Base-by-base conservation (phyloP, 92 coral and sea anemone species). In the Epizoanthus stellaris region DNA sequence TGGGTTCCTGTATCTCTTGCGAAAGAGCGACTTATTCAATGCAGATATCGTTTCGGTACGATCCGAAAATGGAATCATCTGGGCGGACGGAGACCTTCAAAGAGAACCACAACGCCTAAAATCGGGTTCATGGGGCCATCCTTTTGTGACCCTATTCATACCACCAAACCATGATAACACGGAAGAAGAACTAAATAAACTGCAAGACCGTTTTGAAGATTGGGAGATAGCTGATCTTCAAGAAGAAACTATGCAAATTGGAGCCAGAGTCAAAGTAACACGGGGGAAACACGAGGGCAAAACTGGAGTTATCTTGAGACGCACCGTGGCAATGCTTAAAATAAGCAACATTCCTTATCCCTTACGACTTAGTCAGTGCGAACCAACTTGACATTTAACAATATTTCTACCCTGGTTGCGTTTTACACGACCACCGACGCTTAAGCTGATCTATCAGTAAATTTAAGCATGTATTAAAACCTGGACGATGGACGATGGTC, bases 311-410 rank as follows among this genome's bases (percentile, higher is more conserved):
- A 67, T 67, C 19, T 25, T 7, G 1, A 3, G 6, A 34, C 71
- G 71, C 71, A 67, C 71, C 5, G 71, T 9, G 1, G 71, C 71
- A 67, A 20, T 17, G 71, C 43, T 67, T 40, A 67, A 34, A 67
- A 15, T 67, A 4, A 12, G 3, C 2, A 17, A 1, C 71, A 17
- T 67, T 34, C 71, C 17, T 2, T 0, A 34, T 12, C 3, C 1
- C 6, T 20, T 67, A 40, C 71, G 45, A 34, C 40, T 67, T 67
- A 5, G 0, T 23, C 0, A 64, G 3, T 52, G 56, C 56, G 56
- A 5, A 49, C 11, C 54, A 49, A 49, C 2, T 49, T 8, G 10
- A 11, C 54, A 49, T 6, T 6, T 0, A 49, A 49, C 56, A 1
- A 30, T 30, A 30, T 30, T 30, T 30, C 36, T 30, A 30, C 36